These are phyloP conservation scores for Cyprinodon diabolis DNA, from an alignment of 2,797 vertebrate genomes.

Conservation along the genomic window DNA sequence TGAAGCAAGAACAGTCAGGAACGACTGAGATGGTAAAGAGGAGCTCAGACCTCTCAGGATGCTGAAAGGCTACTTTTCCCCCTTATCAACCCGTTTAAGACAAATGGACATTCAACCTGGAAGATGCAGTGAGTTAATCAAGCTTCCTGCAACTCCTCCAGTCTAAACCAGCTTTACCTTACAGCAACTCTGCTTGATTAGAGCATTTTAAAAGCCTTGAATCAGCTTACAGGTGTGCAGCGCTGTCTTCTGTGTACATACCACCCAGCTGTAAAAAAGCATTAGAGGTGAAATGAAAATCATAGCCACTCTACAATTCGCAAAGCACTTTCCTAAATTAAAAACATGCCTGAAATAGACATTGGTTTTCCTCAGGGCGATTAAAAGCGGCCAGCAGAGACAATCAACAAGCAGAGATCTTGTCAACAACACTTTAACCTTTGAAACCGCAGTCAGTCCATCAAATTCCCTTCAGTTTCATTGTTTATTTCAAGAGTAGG, in stretches of 20 bases:
- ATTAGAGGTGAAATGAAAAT: slow-evolving; percentile 39
- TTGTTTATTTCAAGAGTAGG: slow-evolving; percentile 23
- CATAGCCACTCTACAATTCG: slow-evolving; percentile 24
- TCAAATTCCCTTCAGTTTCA: slow-evolving; percentile 42
- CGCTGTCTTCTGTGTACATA: slow-evolving; percentile 38
- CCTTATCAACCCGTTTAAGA: slow-evolving; percentile 22
- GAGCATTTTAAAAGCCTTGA: slow-evolving; percentile 50
- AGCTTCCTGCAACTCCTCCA: background rate
- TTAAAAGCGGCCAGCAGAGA: slow-evolving; percentile 42
- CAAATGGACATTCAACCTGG: slow-evolving; percentile 42
- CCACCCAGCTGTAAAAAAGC: slow-evolving; percentile 13
- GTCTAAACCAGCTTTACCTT: background rate
- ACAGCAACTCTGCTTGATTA: slow-evolving; percentile 35
- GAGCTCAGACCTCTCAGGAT: no score
- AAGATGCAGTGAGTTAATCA: slow-evolving; percentile 28
- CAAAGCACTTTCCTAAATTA: slow-evolving; percentile 21
- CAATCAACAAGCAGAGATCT: slow-evolving; percentile 47
- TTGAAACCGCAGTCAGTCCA: slow-evolving; percentile 25
- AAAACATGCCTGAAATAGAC: background rate
- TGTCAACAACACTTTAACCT: slow-evolving; percentile 37
- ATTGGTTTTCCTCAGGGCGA: slow-evolving; percentile 23
- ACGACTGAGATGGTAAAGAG: no score
- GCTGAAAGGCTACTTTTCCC: slow-evolving; percentile 52
- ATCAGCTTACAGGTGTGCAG: slow-evolving; percentile 39
- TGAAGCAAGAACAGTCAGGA: no score